Evolutionary conservation across 1,140 invertebrate genomes (phyloP).

Genomic region (Leptinotarsa texana): DNA sequence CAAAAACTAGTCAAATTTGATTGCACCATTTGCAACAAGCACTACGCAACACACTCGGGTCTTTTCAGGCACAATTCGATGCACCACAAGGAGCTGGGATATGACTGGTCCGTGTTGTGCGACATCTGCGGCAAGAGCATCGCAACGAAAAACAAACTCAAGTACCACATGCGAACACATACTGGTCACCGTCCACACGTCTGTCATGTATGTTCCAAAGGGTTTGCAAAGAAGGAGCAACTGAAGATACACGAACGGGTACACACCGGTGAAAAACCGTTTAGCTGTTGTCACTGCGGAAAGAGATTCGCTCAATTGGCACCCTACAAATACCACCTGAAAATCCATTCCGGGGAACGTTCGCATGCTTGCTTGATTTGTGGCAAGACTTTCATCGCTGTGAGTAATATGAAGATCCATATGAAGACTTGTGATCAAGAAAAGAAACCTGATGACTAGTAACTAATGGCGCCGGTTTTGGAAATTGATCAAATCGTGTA

Average conservation of each 20-base stretch:
- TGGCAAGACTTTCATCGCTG: conserved; percentile 67
- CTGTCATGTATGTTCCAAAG: conserved; percentile 69
- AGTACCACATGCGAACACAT: conserved; percentile 72
- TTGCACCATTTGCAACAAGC: conserved; percentile 45
- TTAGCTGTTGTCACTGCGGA: conserved; percentile 69
- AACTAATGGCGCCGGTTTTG: neutral
- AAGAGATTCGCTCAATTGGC: conserved; percentile 80
- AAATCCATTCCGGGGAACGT: conserved; percentile 72
- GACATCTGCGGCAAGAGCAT: conserved; percentile 80
- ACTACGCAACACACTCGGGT: conserved; percentile 10
- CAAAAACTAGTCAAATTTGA: conserved; percentile 50
- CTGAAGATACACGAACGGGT: conserved; percentile 65
- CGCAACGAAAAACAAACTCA: conserved; percentile 69
- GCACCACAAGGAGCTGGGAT: conserved; percentile 43
- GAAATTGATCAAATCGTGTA: no score
- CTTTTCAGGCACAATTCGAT: conserved; percentile 45
- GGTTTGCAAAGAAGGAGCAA: conserved; percentile 65
- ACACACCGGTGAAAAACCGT: conserved; percentile 69
- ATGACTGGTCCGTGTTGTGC: conserved; percentile 59
- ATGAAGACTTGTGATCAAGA: conserved; percentile 58
- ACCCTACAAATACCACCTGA: conserved; percentile 61
- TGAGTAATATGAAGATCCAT: conserved; percentile 65
- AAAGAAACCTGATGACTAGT: neutral
- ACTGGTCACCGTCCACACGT: conserved; percentile 74
- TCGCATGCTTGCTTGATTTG: conserved; percentile 75